Conservation (phyloP, 2,113 vertebrate genomes). For the Ctenomys sociabilis region DNA sequence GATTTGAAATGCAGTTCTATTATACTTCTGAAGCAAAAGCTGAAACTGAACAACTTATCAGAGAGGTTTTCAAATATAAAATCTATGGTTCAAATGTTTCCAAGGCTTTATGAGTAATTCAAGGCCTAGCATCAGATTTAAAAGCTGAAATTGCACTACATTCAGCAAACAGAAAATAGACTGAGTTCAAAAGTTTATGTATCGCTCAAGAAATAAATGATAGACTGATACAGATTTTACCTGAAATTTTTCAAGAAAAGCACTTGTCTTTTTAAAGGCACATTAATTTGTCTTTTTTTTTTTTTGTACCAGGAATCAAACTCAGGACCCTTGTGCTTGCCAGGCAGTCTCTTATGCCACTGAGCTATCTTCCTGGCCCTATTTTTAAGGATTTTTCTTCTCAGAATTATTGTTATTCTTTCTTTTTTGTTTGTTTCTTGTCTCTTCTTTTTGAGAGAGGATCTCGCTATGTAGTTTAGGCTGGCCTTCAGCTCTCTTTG, state of each 20-base stretch:
- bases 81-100: not conserved
- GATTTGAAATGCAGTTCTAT: not conserved
- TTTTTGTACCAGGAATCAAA: too few relatives aligned
- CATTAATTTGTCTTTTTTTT: not conserved
- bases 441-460: too few relatives aligned
- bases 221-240: not conserved
- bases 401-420: not conserved
- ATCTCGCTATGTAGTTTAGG: too few relatives aligned
- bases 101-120: not conserved
- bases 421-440: too few relatives aligned
- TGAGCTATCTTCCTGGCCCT: not conserved
- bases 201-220: not conserved
- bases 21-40: not conserved
- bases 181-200: slow-evolving; percentile 19
- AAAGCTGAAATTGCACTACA: slow-evolving; percentile 36
- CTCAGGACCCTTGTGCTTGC: too few relatives aligned
- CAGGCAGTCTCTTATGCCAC: too few relatives aligned
- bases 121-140: not conserved
- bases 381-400: not conserved
- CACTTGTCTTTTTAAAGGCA: not conserved
- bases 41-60: not conserved
- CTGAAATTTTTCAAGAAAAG: slow-evolving; percentile 26
- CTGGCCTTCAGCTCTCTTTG: too few relatives aligned
- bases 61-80: slow-evolving; percentile 36
- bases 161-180: slow-evolving; percentile 41